Percentiles rank a stretch among this genome's conserved stretches.
Evolutionary conservation across 2,113 vertebrate genomes (phyloP).

Genomic region (Carassius carassius): DNA sequence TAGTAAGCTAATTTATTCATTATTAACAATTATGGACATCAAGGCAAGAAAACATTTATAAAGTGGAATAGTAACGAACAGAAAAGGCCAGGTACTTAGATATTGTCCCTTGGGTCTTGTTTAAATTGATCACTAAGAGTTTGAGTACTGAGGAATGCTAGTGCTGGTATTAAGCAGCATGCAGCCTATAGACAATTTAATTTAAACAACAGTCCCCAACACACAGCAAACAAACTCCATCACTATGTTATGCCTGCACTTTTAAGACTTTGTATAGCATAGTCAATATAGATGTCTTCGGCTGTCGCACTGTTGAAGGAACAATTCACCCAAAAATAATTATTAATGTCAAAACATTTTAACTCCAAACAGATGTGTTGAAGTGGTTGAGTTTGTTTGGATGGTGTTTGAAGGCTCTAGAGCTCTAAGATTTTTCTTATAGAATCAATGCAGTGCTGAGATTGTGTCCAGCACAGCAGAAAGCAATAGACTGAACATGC

Average conservation of each 20-base stretch:
- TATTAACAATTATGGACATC: not conserved
- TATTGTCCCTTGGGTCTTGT: no score
- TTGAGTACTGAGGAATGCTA: not conserved
- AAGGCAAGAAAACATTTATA: not conserved
- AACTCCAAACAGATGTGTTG: not conserved
- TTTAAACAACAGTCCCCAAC: not conserved
- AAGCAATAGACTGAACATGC: constrained; percentile 20
- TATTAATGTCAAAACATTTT: no score
- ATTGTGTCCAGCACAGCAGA: constrained; percentile 12
- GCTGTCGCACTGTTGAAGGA: not conserved
- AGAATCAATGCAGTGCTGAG: not conserved
- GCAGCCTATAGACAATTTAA: not conserved
- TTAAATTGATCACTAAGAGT: not conserved
- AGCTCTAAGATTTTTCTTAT: not conserved
- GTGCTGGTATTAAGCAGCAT: not conserved
- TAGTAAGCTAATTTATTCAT: not conserved
- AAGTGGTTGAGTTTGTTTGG: not conserved
- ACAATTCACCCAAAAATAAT: not conserved
- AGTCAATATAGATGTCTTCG: not conserved
- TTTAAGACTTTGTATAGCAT: not conserved
- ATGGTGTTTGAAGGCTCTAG: not conserved
- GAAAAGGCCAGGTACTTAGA: not conserved
- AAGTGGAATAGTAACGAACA: not conserved
- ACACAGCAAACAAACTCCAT: not conserved
- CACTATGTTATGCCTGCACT: not conserved